Evolutionary conservation across 1,140 invertebrate genomes (phyloP).

Genomic region (Pantala flavescens): DNA sequence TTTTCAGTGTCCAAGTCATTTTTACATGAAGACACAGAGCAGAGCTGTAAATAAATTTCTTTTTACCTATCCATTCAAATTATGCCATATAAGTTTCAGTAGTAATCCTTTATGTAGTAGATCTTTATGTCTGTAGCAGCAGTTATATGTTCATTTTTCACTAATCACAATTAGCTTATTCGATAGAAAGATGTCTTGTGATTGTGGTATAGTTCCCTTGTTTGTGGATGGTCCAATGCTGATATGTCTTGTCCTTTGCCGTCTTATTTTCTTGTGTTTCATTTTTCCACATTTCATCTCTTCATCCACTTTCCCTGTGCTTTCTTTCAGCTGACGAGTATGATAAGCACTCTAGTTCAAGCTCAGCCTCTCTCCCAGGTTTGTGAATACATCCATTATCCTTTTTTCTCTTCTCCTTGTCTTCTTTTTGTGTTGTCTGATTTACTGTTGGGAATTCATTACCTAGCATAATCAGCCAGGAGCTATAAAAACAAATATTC

Average conservation of each 20-base stretch:
- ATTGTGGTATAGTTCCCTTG: background rate
- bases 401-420: constrained; percentile 19
- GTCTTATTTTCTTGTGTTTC: background rate
- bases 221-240: background rate
- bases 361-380: constrained; percentile 54
- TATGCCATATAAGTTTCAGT: too few relatives aligned
- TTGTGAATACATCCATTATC: constrained; percentile 30
- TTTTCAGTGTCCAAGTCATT: too few relatives aligned
- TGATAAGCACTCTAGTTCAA: constrained; percentile 57
- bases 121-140: background rate
- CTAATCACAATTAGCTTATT: background rate
- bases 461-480: background rate
- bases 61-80: too few relatives aligned
- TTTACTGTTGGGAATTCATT: constrained; percentile 10
- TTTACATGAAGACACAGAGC: too few relatives aligned
- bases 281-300: background rate
- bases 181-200: background rate
- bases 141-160: background rate
- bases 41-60: too few relatives aligned
- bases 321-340: constrained; percentile 44
- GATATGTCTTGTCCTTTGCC: background rate
- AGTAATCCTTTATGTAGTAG: background rate
- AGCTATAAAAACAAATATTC: background rate
- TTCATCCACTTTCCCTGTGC: constrained; percentile 7
- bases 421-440: constrained; percentile 14